Base-by-base conservation (phyloP, 2,113 vertebrate species). In the Monopterus albus region DNA sequence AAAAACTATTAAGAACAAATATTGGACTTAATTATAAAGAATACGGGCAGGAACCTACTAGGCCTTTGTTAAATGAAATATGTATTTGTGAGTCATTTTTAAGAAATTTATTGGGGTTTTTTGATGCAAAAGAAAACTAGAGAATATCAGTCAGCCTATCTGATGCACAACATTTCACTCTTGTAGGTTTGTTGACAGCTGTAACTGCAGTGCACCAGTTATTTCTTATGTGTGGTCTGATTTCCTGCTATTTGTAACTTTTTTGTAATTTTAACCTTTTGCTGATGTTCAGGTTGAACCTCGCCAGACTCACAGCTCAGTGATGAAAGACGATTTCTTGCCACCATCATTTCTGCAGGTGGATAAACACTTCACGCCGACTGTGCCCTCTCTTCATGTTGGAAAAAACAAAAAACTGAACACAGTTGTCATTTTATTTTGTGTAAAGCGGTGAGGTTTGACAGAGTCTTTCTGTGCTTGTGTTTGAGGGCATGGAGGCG, bases 261-360 rank as follows among this genome's bases (percentile, higher is more conserved):
- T 29, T 61, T 10, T 50, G 12, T 35, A 29, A 65, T 45, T 50
- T 15, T 1, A 33, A 39, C 14, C 11, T 10, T 36, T 45, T 18
- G 11, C 26, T 75, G 14, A 39, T 57, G 5, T 70, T 69, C 61
- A 89, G 86, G 43, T 26, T 26, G 57, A 85, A 39, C 72, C 40
- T 60, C 60, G 5, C 21, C 74, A 15, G 47, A 81, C 55, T 40
- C 67, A 17, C 21, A 38, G 26, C 53, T 86, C 86, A 18, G 76
- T 86, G 61, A 91, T 51, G 78, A 89, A 65, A 73, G 66, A 2
- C 0, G 81, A 91, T 70, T 90, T 88, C 43, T 2, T 38, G 57
- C 58, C 62, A 2, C 61, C 59, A 1, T 42, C 46, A 6, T 59
- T 59, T 23, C 58, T 51, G 43, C 80, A 91, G 91, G 89, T 90